Evolutionary conservation across 2,113 vertebrate species (phyloP), one percentile per base, ranked within the genome.

Genomic region (Corythoichthys intestinalis): DNA sequence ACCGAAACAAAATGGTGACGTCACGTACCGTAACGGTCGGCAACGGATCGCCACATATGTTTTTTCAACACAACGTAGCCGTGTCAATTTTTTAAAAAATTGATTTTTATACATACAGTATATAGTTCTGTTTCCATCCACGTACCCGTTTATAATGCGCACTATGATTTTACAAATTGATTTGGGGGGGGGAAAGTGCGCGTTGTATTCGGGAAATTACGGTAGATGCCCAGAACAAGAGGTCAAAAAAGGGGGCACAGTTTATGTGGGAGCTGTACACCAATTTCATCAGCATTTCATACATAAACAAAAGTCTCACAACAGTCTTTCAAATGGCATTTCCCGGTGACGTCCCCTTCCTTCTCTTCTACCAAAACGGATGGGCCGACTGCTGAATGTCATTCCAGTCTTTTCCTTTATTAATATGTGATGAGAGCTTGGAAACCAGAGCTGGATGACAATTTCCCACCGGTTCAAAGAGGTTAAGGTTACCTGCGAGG

Each of bases 281-380:
- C 20, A 28, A 28, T 28, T 28, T 67, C 48, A 88, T 89, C 87
- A 83, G 80, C 88, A 91, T 91, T 76, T 85, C 83, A 88, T 89
- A 66, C 88, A 88, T 87, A 87, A 89, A 83, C 85, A 89, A 69
- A 74, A 84, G 76, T 68, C 63, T 70, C 62, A 39, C 69, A 81
- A 82, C 78, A 70, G 69, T 69, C 78, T 49, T 78, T 79, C 65
- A 81, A 69, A 80, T 28, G 80, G 84, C 73, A 56, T 85, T 85
- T 87, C 85, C 86, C 82, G 76, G 47, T 48, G 46, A 78, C 58
- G 78, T 68, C 73, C 76, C 78, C 20, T 0, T 44, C 6, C 6
- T 79, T 80, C 74, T 78, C 66, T 69, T 47, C 53, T 68, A 63
- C 72, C 12, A 14, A 41, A n/a, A 39, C 67, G 20, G 74, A 78